These are phyloP conservation scores for Protobothrops mucrosquamatus DNA, from an alignment of 2,113 vertebrate genomes.

Conservation along the genomic window DNA sequence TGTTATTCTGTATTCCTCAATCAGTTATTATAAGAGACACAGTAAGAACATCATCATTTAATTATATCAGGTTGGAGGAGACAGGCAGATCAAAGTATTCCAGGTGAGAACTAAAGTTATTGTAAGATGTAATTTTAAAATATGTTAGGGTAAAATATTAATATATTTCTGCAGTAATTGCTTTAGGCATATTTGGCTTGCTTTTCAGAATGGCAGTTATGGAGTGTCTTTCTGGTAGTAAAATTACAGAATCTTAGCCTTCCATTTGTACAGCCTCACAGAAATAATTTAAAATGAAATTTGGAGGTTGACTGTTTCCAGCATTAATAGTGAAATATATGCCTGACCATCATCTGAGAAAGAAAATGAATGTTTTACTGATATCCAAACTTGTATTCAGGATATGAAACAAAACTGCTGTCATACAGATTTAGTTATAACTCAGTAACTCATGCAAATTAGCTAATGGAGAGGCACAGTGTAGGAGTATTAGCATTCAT, in stretches of 20 bases:
- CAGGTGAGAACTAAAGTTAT: background rate
- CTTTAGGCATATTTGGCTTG: background rate
- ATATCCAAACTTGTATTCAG: constrained; percentile 16
- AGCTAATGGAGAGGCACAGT: constrained; percentile 5
- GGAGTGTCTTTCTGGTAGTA: background rate
- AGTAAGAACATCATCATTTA: background rate
- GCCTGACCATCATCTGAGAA: background rate
- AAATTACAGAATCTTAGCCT: background rate
- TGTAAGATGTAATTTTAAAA: background rate
- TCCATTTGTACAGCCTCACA: background rate
- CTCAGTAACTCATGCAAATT: constrained; percentile 5
- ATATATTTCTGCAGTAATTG: background rate
- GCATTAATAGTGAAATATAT: constrained; percentile 8
- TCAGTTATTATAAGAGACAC: background rate
- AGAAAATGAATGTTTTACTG: background rate
- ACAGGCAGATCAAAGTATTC: background rate
- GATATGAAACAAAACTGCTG: constrained; percentile 5
- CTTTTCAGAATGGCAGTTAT: background rate
- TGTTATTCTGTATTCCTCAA: background rate
- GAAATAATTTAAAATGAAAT: background rate
- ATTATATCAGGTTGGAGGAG: background rate
- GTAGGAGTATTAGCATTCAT: constrained; percentile 16
- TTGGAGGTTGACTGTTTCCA: constrained; percentile 2
- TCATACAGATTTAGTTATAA: constrained; percentile 3
- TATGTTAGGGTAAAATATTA: background rate